Conservation (phyloP, 2,888 invertebrate genomes). For the Chrysolina haemoptera region DNA sequence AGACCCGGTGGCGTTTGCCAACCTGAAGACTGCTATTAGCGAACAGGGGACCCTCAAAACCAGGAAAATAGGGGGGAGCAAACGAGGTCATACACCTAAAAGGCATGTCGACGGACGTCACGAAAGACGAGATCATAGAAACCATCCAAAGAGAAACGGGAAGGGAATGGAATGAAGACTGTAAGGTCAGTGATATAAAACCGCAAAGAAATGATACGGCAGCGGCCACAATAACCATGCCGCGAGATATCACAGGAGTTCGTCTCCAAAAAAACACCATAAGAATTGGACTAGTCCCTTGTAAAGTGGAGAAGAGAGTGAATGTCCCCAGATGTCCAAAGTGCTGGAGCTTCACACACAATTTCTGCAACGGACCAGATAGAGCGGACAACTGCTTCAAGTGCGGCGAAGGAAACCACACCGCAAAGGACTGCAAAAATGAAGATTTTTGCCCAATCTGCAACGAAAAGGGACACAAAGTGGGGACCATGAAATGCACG, state of each 20-base stretch:
- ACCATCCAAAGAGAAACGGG: background rate
- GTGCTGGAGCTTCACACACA: background rate
- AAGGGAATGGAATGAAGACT: no score
- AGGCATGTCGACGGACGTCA: background rate
- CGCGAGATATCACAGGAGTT: background rate
- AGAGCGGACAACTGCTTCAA: background rate
- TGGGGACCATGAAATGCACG: background rate
- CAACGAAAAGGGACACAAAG: conserved; percentile 9
- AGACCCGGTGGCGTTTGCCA: background rate
- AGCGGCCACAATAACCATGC: background rate
- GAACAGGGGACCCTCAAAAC: background rate
- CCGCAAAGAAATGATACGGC: background rate
- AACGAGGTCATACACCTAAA: background rate
- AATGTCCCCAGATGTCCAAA: background rate
- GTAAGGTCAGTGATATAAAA: background rate
- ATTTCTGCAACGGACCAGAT: background rate
- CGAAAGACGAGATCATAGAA: background rate
- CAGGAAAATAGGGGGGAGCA: background rate
- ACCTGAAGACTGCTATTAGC: background rate
- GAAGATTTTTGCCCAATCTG: conserved; percentile 12
- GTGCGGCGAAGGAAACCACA: background rate
- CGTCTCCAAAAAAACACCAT: background rate
- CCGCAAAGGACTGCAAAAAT: background rate
- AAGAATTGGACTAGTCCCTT: conserved; percentile 3
- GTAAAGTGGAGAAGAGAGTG: background rate